Base-by-base conservation (phyloP, 2,888 invertebrate species). In the Strigamia crassipes region DNA sequence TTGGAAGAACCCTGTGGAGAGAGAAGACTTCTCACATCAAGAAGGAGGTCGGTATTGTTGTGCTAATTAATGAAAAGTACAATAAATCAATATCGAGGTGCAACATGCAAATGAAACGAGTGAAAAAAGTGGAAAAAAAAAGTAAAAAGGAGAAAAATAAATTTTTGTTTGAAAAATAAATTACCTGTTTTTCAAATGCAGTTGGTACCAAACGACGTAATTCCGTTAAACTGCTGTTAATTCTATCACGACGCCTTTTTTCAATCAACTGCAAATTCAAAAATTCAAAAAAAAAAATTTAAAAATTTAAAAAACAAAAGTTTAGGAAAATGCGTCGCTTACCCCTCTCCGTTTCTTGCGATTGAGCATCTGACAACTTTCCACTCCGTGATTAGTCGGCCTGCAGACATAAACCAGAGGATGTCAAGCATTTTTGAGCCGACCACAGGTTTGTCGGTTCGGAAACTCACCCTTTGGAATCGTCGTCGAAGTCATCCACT, bases 191-290 rank as follows among this genome's bases (percentile, higher is more conserved):
- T 89, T 98, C 96, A 86, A 96, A 96, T 27, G 98, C 98, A 6
- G 96, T 94, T 0, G 98, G 98, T 42, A 99, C 98, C 78, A 99
- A 91, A 84, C 97, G 90, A 87, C 97, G 93, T 21, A 99, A 91
- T 88, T 99, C 98, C 0, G 95, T 93, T 8, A 99, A 90, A 21
- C 96, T 96, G 85, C 95, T 95, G 90, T 99, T 99, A 88, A 99
- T 99, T 84, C 98, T 91, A 88, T 99, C 98, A 0, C 98, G 90
- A 0, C 98, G 91, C 87, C 97, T 93, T 90, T 99, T 99, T 89
- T 98, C 98, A 85, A 99, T 98, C 85, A 98, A 96, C 84, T 89
- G 23, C n/a, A 42, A n/a, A n/a, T 13, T 84, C 5, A 85, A 84
- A 73, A 41, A 81, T 79, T 79, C 6, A 34, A 34, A 34, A 34